Evolutionary conservation across 2,113 vertebrate species (phyloP).

Genomic region (Nothoprocta perdicaria): DNA sequence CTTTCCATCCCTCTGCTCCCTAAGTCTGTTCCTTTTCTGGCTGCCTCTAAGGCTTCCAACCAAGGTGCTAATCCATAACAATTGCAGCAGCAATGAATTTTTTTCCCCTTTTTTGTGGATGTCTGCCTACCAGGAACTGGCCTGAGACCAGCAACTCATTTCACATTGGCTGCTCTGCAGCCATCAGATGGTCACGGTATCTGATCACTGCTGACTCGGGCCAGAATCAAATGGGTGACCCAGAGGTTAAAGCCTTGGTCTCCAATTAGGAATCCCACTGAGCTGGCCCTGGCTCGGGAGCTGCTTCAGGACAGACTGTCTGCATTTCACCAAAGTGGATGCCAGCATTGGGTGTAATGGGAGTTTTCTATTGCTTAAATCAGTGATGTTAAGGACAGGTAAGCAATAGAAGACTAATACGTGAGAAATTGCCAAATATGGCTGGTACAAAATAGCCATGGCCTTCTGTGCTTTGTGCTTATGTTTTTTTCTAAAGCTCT

Average conservation of each 20-base stretch:
- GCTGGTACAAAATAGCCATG: background rate
- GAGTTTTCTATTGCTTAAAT: background rate
- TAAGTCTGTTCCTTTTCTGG: background rate
- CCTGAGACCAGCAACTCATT: slow-evolving; percentile 39
- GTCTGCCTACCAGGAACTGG: slow-evolving; percentile 40
- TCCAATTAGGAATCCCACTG: background rate
- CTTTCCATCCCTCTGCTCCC: slow-evolving; percentile 1
- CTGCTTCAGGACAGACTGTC: background rate
- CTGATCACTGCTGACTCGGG: slow-evolving; percentile 10
- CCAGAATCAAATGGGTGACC: background rate
- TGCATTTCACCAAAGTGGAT: background rate
- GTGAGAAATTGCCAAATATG: background rate
- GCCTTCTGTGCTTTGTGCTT: background rate
- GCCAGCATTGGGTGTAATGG: background rate
- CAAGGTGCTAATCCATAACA: slow-evolving; percentile 59
- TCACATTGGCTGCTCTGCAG: slow-evolving; percentile 22
- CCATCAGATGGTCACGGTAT: background rate
- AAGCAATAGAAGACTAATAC: background rate
- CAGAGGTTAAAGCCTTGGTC: background rate
- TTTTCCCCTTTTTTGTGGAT: background rate
- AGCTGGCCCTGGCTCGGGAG: background rate
- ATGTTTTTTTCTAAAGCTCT: background rate
- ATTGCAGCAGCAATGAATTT: background rate
- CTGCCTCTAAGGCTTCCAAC: slow-evolving; percentile 47
- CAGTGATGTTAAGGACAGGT: background rate